phyloP scores from a whole-genome alignment of 2,888 invertebrate species.

The Phaedon cochleariae region DNA sequence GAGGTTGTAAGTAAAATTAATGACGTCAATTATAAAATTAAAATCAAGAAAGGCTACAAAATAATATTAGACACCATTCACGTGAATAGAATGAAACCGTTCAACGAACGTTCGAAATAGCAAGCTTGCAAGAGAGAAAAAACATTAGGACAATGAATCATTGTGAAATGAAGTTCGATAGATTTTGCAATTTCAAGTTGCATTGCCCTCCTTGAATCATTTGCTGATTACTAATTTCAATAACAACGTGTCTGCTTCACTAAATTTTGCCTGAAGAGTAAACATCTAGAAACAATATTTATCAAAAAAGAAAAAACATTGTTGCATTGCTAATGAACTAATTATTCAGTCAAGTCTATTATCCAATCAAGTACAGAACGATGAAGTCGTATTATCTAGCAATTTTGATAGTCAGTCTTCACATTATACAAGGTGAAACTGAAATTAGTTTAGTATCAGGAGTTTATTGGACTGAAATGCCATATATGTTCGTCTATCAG shows the following conservation, averaged over 20 bases:
- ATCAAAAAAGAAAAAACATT: too few relatives aligned
- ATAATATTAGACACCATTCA: neutral
- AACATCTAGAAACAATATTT: too few relatives aligned
- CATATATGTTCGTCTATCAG: constrained; percentile 1
- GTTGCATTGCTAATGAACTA: too few relatives aligned
- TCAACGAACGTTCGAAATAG: neutral
- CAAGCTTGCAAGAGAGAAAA: neutral
- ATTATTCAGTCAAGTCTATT: too few relatives aligned
- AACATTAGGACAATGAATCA: neutral
- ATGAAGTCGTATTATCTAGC: neutral
- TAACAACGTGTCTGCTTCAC: too few relatives aligned
- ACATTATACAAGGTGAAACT: neutral
- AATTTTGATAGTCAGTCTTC: neutral
- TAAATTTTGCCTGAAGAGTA: too few relatives aligned
- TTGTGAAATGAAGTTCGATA: neutral
- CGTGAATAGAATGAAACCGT: neutral
- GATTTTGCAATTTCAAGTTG: neutral
- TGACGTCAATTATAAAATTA: neutral
- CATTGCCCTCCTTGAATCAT: neutral
- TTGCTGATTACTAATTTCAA: neutral
- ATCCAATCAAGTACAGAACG: too few relatives aligned
- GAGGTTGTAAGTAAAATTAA: neutral
- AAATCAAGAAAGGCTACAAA: neutral
- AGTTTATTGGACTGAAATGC: neutral
- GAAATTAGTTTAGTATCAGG: constrained; percentile 10